A percentile compares a stretch with the other conserved stretches of the same genome.
Conservation (phyloP, 2,888 invertebrate species). For the Tinea pellionella region DNA sequence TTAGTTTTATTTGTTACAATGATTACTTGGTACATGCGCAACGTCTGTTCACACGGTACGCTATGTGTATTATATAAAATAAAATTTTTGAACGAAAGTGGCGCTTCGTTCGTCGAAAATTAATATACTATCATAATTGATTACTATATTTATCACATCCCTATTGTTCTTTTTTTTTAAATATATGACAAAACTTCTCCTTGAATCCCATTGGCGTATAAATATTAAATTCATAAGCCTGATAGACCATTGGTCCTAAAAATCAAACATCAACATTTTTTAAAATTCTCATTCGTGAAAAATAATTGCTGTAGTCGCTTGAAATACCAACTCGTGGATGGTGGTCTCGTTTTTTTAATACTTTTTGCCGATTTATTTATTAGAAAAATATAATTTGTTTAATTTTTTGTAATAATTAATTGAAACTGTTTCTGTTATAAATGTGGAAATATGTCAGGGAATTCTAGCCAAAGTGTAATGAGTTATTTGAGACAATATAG, state of each 20-base stretch:
- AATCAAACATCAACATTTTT: not conserved
- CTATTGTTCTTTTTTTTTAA: not conserved
- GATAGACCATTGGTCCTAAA: not conserved
- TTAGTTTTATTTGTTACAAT: no score
- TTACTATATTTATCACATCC: no score
- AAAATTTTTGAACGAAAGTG: no score
- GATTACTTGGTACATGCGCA: no score
- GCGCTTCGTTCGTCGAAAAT: no score
- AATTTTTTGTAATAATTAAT: not conserved
- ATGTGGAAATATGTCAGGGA: slow-evolving; percentile 42
- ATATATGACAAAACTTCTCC: not conserved
- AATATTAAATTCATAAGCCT: not conserved
- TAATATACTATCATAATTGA: no score
- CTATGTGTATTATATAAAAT: no score
- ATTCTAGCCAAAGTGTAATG: slow-evolving; percentile 68
- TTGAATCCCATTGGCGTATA: not conserved
- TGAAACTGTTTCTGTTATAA: not conserved
- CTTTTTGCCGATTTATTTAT: not conserved
- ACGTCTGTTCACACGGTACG: no score
- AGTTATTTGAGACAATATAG: slow-evolving; percentile 76
- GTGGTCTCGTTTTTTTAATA: not conserved
- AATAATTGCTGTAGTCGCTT: not conserved
- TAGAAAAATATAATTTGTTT: not conserved
- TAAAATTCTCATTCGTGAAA: not conserved
- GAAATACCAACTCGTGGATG: not conserved